These are phyloP conservation scores for Abramis brama DNA, from an alignment of 2,113 vertebrate species.

Conservation along the genomic window DNA sequence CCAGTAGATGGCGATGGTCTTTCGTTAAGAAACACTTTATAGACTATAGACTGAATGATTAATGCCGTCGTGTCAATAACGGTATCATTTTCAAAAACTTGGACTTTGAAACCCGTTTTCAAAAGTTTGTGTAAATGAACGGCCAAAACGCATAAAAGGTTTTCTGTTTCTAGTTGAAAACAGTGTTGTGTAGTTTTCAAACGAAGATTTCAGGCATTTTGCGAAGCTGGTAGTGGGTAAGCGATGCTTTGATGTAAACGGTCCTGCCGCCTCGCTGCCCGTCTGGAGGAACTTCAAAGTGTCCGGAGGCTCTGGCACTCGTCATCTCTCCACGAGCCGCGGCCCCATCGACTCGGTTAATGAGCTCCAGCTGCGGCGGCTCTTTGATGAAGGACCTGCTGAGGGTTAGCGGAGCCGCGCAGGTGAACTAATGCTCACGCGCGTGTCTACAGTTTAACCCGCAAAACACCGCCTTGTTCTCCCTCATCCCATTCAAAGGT, in stretches of 20 bases:
- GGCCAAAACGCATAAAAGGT: too few relatives aligned
- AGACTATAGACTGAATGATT: too few relatives aligned
- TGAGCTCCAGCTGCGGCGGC: constrained; percentile 57
- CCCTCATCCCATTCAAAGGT: not conserved
- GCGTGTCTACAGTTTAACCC: not conserved
- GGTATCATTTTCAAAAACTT: too few relatives aligned
- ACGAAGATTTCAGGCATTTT: not conserved
- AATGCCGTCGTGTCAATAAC: too few relatives aligned
- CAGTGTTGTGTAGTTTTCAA: not conserved
- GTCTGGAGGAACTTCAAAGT: constrained; percentile 60
- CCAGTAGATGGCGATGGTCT: too few relatives aligned
- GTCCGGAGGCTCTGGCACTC: constrained; percentile 19
- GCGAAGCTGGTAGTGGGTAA: not conserved
- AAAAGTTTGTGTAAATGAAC: too few relatives aligned
- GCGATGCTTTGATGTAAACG: constrained; percentile 52
- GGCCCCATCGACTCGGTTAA: constrained; percentile 35
- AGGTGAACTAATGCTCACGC: not conserved
- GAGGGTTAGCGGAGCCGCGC: constrained; percentile 6
- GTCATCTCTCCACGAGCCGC: not conserved
- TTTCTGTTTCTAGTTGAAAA: too few relatives aligned
- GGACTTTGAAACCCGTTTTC: too few relatives aligned
- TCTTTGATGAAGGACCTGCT: constrained; percentile 49
- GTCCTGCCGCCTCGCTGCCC: constrained; percentile 24
- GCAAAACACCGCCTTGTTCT: not conserved
- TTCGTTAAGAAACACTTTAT: too few relatives aligned